These are phyloP conservation scores for Rhynchomys soricoides DNA, from an alignment of 2,113 vertebrate genomes.

Conservation along the genomic window DNA sequence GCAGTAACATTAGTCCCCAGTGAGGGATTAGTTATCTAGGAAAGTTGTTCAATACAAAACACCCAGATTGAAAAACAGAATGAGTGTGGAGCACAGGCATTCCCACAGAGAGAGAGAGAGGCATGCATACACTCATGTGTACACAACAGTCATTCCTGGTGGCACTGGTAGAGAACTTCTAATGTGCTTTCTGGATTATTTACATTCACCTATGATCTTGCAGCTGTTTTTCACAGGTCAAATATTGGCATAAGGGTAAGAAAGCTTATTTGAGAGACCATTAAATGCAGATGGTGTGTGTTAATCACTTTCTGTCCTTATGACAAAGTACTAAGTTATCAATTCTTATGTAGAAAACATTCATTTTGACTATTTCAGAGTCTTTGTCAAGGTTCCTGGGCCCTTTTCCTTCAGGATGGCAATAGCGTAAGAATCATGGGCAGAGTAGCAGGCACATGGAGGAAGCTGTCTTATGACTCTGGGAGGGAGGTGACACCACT, in stretches of 20 bases:
- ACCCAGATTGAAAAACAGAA: not conserved
- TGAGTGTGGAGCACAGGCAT: not conserved
- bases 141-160: not conserved
- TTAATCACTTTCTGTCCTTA: not conserved
- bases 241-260: not conserved
- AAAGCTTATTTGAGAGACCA: not conserved
- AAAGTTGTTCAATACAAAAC: not conserved
- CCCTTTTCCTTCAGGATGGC: not conserved
- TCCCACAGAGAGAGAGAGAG: not conserved
- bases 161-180: not conserved
- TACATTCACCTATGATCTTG: not conserved
- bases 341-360: not conserved
- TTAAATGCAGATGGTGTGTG: no score
- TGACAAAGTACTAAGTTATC: not conserved
- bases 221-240: not conserved
- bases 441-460: not conserved
- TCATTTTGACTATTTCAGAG: not conserved
- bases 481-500: not conserved
- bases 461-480: not conserved
- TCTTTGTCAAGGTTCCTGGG: not conserved
- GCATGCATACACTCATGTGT: not conserved
- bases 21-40: not conserved
- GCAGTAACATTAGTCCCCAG: not conserved
- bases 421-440: no score
- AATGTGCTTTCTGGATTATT: not conserved